Evolutionary conservation across 2,888 invertebrate genomes (phyloP).

Genomic region (Apotomis turbidana): DNA sequence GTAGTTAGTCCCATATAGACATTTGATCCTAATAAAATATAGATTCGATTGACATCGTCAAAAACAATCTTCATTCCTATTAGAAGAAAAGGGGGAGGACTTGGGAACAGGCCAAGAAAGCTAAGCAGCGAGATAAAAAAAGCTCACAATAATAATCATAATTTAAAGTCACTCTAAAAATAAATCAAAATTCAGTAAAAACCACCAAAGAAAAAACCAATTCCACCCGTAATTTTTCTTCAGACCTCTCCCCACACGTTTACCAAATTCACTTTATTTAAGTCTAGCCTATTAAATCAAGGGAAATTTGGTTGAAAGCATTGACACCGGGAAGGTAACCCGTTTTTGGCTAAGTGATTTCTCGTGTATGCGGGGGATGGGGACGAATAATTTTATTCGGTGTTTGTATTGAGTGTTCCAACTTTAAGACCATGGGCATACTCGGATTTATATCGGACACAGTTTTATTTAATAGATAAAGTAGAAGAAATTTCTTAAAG

Average conservation of each 20-base stretch:
- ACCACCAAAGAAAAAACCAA: neutral
- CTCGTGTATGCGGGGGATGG: constrained; percentile 13
- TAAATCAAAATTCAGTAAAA: neutral
- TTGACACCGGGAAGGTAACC: constrained; percentile 25
- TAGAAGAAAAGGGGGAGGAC: too few relatives aligned
- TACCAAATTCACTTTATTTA: constrained; percentile 9
- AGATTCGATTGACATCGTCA: too few relatives aligned
- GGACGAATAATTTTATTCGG: constrained; percentile 18
- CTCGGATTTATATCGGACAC: too few relatives aligned
- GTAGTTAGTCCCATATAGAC: too few relatives aligned
- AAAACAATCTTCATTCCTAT: too few relatives aligned
- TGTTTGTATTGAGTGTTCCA: constrained; percentile 7
- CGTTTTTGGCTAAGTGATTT: constrained; percentile 30
- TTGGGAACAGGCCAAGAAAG: too few relatives aligned
- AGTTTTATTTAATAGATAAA: too few relatives aligned
- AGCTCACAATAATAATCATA: too few relatives aligned
- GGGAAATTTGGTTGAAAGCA: constrained; percentile 21
- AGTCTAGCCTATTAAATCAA: constrained; percentile 26
- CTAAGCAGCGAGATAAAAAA: too few relatives aligned
- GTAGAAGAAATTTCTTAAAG: too few relatives aligned
- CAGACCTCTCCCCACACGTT: neutral
- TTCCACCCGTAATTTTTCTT: neutral
- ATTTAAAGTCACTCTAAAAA: too few relatives aligned
- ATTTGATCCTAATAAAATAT: too few relatives aligned
- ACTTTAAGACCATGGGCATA: neutral